A percentile compares a stretch with the other conserved stretches of the same genome.
phyloP scores from a whole-genome alignment of 2,888 invertebrate genomes.

The Ophion ventricosus region DNA sequence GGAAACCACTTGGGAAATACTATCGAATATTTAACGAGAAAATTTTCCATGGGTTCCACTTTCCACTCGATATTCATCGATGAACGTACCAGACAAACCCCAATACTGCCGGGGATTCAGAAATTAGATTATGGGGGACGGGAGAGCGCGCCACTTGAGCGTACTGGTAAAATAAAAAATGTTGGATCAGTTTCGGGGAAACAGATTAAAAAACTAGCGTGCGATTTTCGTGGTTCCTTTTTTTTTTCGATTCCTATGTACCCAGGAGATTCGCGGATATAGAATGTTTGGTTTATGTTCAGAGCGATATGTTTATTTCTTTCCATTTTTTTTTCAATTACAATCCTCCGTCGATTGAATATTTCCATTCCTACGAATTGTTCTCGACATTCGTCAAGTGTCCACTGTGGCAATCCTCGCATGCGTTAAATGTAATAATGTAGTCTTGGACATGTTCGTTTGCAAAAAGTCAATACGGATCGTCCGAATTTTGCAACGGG shows the following conservation, averaged over 20 bases:
- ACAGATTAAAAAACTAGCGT: not conserved
- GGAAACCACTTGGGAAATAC: conserved; percentile 53
- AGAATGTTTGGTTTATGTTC: not conserved
- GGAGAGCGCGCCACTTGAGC: not conserved
- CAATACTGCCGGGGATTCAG: conserved; percentile 10
- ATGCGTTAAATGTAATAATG: not conserved
- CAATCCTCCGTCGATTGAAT: not conserved
- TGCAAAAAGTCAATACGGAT: not conserved
- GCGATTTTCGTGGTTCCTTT: not conserved
- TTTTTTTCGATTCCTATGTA: not conserved
- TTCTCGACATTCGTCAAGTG: not conserved
- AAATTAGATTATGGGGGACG: conserved; percentile 33
- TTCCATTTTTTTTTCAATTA: not conserved
- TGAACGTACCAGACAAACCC: conserved; percentile 18
- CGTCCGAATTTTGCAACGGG: not conserved
- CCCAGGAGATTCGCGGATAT: not conserved
- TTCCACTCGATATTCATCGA: conserved; percentile 42
- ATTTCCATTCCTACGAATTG: not conserved
- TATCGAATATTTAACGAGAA: conserved; percentile 55
- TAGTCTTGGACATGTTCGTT: not conserved
- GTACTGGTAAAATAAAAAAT: conserved; percentile 12
- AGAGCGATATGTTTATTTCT: not conserved
- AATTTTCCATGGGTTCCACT: conserved; percentile 53
- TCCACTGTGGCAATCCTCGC: not conserved
- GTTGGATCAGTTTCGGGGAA: not conserved